Percentiles rank a stretch among this genome's conserved stretches.
Conservation (phyloP, 1,140 invertebrate species). For the Bombus confusus region DNA sequence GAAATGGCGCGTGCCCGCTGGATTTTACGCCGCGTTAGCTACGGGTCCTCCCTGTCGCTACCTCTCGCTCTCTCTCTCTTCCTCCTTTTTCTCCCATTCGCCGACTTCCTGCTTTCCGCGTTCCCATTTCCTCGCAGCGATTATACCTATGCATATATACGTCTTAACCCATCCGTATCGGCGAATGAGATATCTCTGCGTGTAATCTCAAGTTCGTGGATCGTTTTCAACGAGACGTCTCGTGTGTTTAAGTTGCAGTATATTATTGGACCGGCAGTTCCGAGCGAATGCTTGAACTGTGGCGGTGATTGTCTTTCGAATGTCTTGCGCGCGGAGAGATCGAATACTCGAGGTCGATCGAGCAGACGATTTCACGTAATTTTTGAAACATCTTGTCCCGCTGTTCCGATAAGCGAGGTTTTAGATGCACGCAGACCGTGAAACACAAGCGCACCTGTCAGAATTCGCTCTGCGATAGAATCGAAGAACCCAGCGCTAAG, state of each 20-base stretch:
- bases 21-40: conserved; percentile 73
- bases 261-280: not conserved
- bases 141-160: no score
- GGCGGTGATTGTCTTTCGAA: no score
- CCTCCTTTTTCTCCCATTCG: conserved; percentile 2
- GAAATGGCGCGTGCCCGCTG: conserved; percentile 74
- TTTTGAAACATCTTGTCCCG: no score
- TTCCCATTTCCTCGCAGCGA: not conserved
- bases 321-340: not conserved
- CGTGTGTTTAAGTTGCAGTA: not conserved
- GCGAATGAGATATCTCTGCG: not conserved
- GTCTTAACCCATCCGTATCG: not conserved
- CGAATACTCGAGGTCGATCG: not conserved
- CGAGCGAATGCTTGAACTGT: not conserved
- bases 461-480: no score
- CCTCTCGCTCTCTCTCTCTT: conserved; percentile 29
- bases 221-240: not conserved
- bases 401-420: no score
- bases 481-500: no score
- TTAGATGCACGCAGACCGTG: no score
- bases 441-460: no score
- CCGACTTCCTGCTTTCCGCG: conserved; percentile 24
- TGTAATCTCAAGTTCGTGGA: not conserved
- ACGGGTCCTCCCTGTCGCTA: conserved; percentile 66
- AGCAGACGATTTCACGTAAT: no score